Conservation (phyloP, 2,888 invertebrate genomes). For the Andrena marginata region DNA sequence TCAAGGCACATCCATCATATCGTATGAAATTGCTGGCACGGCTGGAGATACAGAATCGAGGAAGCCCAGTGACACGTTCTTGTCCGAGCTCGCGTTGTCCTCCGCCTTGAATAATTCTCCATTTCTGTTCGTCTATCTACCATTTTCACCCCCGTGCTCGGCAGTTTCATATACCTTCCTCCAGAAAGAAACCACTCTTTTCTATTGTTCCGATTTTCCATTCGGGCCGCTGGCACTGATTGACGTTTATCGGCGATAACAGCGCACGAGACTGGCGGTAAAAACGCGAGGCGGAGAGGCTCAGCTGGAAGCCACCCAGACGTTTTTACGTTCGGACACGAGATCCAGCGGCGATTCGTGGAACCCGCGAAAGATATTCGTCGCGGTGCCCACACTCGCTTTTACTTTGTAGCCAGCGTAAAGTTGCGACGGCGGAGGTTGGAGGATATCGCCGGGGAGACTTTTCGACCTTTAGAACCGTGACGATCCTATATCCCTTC, state of each 20-base stretch:
- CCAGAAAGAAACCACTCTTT: background rate
- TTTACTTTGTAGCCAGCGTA: slow-evolving; percentile 47
- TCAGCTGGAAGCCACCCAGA: slow-evolving; percentile 52
- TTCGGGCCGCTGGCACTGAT: slow-evolving; percentile 9
- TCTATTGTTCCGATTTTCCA: slow-evolving; percentile 34
- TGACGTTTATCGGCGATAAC: slow-evolving; percentile 61
- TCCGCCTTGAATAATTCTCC: background rate
- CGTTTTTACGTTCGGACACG: slow-evolving; percentile 47
- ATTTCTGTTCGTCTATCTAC: no score
- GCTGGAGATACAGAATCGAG: slow-evolving; percentile 21
- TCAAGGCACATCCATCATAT: slow-evolving; percentile 77
- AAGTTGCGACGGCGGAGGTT: slow-evolving; percentile 26
- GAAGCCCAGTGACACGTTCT: background rate
- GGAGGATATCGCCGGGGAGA: slow-evolving; percentile 19
- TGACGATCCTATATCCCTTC: slow-evolving; percentile 57
- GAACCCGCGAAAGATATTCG: slow-evolving; percentile 64
- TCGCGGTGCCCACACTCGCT: slow-evolving; percentile 37
- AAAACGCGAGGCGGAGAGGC: slow-evolving; percentile 23
- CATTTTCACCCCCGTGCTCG: no score
- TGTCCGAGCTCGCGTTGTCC: background rate
- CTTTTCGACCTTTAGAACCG: slow-evolving; percentile 63
- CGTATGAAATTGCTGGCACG: slow-evolving; percentile 26
- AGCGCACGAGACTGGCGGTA: slow-evolving; percentile 10
- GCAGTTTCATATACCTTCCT: background rate
- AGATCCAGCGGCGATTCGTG: slow-evolving; percentile 54